Conservation (phyloP, 2,888 invertebrate species). For the Melieria omissa region DNA sequence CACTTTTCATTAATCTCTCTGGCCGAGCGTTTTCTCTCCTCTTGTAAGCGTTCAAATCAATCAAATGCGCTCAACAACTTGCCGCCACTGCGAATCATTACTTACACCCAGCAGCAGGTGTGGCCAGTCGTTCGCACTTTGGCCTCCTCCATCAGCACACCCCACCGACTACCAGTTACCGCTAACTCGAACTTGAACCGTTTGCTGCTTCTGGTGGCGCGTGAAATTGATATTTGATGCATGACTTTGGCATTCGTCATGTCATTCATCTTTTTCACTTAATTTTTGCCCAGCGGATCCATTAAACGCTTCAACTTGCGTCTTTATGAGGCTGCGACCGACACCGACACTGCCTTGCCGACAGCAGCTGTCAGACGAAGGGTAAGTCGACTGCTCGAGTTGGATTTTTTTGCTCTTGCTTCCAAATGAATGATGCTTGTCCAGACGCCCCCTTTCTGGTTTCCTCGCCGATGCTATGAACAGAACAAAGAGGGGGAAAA, state of each 20-base stretch:
- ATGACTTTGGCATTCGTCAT: constrained; percentile 49
- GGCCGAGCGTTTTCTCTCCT: not conserved
- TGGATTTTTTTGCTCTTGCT: too few species aligned
- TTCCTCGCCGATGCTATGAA: too few species aligned
- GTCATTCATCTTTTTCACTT: constrained; percentile 14
- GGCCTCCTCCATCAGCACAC: not conserved
- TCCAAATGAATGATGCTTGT: too few species aligned
- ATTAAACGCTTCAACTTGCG: too few species aligned
- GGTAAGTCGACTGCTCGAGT: too few species aligned
- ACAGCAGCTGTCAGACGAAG: too few species aligned
- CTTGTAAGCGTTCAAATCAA: constrained; percentile 1
- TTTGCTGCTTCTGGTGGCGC: constrained; percentile 34
- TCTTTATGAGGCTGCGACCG: too few species aligned
- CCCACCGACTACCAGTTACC: not conserved
- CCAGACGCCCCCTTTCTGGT: too few species aligned
- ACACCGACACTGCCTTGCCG: too few species aligned
- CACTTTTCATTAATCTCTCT: too few species aligned
- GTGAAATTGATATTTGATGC: constrained; percentile 64
- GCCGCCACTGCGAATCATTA: not conserved
- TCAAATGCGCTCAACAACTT: not conserved
- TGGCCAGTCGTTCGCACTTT: not conserved
- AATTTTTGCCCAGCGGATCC: not conserved
- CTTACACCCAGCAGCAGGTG: not conserved
- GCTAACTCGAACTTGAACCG: not conserved
- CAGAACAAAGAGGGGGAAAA: too few species aligned